Conservation (phyloP, 2,888 invertebrate genomes). For the Cephus rjabovi region DNA sequence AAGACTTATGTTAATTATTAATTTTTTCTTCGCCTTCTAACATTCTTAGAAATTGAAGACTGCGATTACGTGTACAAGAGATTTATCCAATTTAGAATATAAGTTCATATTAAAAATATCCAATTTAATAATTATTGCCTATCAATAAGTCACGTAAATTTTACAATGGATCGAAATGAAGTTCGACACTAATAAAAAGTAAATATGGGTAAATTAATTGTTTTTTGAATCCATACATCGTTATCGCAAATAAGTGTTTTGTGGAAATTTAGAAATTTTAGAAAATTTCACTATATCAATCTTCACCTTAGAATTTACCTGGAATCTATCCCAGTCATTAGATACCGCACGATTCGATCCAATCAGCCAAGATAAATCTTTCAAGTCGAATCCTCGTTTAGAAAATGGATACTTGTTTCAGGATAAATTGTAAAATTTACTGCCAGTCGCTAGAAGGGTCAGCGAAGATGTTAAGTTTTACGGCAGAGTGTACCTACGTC, state of each 20-base stretch:
- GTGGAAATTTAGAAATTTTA: not conserved
- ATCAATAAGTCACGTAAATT: not conserved
- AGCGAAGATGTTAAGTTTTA: not conserved
- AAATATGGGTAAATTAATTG: not conserved
- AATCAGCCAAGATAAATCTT: not conserved
- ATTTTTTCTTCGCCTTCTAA: too few relatives aligned
- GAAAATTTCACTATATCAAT: not conserved
- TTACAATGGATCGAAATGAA: not conserved
- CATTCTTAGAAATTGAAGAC: too few relatives aligned
- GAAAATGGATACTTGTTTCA: not conserved
- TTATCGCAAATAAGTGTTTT: not conserved
- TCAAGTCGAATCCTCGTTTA: not conserved
- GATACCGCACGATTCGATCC: not conserved
- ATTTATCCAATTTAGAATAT: not conserved
- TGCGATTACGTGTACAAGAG: not conserved
- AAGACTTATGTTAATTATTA: too few relatives aligned
- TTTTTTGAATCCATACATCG: not conserved
- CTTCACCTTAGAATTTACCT: not conserved
- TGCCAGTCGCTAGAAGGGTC: not conserved
- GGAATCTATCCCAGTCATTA: not conserved
- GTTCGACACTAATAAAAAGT: not conserved
- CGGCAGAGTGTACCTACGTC: not conserved
- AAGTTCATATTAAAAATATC: not conserved
- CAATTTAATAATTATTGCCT: not conserved
- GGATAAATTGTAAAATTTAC: not conserved